phyloP scores from a whole-genome alignment of 2,113 vertebrate genomes.

The Gymnocephalus cernua region DNA sequence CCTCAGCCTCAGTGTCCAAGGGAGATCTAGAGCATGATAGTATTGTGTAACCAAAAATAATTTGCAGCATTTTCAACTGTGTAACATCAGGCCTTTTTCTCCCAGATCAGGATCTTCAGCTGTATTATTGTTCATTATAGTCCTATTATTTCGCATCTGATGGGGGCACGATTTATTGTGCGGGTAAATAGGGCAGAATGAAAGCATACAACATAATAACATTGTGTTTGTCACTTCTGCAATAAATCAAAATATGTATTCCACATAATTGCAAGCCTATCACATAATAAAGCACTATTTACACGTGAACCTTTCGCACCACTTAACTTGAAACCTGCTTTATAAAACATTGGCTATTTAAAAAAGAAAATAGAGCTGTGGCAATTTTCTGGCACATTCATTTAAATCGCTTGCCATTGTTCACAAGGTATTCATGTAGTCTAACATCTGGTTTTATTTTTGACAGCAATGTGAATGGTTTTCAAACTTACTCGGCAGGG shows the following conservation, averaged over 20 bases:
- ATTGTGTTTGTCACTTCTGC: slow-evolving; percentile 11
- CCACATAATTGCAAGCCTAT: slow-evolving; percentile 42
- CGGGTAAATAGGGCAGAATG: slow-evolving; percentile 14
- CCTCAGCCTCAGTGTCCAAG: neutral
- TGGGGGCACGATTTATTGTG: slow-evolving; percentile 13
- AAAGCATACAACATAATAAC: slow-evolving; percentile 26
- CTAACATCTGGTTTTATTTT: slow-evolving; percentile 59
- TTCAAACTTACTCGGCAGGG: slow-evolving; percentile 67
- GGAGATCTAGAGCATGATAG: neutral
- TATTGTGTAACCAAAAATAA: slow-evolving; percentile 16
- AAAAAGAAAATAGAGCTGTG: neutral
- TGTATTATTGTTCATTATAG: slow-evolving; percentile 10
- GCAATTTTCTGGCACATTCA: slow-evolving; percentile 49
- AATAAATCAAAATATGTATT: slow-evolving; percentile 47
- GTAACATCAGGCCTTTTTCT: slow-evolving; percentile 4
- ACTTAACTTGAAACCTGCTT: slow-evolving; percentile 36
- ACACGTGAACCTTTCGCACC: neutral
- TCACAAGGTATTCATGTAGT: slow-evolving; percentile 54
- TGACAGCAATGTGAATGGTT: slow-evolving; percentile 68
- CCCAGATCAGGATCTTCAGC: slow-evolving; percentile 2
- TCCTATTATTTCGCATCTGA: neutral
- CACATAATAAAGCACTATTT: slow-evolving; percentile 40
- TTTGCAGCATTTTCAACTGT: neutral
- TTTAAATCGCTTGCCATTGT: slow-evolving; percentile 65
- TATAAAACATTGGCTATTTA: slow-evolving; percentile 36